Conservation (phyloP, 2,797 vertebrate genomes). For the Heterohyrax brucei region DNA sequence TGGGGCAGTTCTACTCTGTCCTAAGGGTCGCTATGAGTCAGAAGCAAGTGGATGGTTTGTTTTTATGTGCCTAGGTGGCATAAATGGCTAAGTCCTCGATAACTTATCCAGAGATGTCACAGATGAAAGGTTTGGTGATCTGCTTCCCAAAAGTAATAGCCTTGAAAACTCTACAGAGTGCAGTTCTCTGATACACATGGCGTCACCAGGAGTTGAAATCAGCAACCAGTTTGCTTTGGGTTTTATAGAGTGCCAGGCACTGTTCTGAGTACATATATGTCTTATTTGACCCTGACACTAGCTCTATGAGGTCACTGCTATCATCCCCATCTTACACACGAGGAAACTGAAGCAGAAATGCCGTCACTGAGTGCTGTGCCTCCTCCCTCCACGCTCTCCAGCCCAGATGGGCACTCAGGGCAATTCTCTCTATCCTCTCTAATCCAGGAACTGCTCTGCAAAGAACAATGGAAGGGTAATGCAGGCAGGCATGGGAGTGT, state of each 20-base stretch:
- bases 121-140: no score
- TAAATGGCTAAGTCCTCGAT: no score
- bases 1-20: no score
- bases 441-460: background rate
- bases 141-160: no score
- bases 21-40: no score
- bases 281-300: background rate
- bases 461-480: no score
- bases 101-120: no score
- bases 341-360: conserved; percentile 26
- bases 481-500: background rate
- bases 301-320: background rate
- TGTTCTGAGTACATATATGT: background rate
- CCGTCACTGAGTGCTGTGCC: background rate
- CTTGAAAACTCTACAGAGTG: no score
- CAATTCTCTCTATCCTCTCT: background rate
- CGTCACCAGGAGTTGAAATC: background rate
- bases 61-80: no score
- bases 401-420: background rate
- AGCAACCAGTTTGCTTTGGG: background rate
- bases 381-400: background rate
- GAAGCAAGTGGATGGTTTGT: no score
- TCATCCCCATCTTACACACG: background rate
- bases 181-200: no score
- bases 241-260: background rate